phyloP scores from a whole-genome alignment of 1,140 invertebrate species.

The Belonocnema kinseyi region DNA sequence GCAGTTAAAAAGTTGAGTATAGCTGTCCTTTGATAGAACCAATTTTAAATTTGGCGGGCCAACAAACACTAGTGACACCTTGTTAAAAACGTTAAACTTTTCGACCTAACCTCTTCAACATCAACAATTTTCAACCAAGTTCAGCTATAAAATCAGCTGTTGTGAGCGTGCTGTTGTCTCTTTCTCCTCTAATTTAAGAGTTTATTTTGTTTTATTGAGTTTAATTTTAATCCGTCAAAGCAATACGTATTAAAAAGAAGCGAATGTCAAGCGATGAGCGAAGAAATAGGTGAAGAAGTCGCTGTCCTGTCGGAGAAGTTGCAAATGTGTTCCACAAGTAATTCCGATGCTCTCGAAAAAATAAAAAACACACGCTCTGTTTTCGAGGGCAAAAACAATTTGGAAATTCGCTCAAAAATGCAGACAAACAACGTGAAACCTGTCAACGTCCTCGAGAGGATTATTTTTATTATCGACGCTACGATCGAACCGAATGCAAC shows the following conservation, averaged over 20 bases:
- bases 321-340: constrained; percentile 9
- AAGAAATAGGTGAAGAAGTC: neutral
- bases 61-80: too few species aligned
- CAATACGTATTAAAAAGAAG: constrained; percentile 16
- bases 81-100: too few species aligned
- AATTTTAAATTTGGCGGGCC: too few species aligned
- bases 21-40: too few species aligned
- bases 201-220: too few species aligned
- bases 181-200: too few species aligned
- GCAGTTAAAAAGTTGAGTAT: too few species aligned
- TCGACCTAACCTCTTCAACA: too few species aligned
- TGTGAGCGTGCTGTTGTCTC: too few species aligned
- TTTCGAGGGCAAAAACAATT: constrained; percentile 5
- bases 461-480: constrained; percentile 82
- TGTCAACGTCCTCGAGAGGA: constrained; percentile 79
- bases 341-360: neutral
- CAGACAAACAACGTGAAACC: neutral
- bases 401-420: constrained; percentile 70
- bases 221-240: too few species aligned
- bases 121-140: too few species aligned
- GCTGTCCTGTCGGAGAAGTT: neutral
- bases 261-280: neutral
- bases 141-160: too few species aligned
- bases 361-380: neutral
- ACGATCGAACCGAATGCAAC: constrained; percentile 79